Evolutionary conservation across 2,797 vertebrate species (phyloP).

Genomic region (Tachyglossus aculeatus): DNA sequence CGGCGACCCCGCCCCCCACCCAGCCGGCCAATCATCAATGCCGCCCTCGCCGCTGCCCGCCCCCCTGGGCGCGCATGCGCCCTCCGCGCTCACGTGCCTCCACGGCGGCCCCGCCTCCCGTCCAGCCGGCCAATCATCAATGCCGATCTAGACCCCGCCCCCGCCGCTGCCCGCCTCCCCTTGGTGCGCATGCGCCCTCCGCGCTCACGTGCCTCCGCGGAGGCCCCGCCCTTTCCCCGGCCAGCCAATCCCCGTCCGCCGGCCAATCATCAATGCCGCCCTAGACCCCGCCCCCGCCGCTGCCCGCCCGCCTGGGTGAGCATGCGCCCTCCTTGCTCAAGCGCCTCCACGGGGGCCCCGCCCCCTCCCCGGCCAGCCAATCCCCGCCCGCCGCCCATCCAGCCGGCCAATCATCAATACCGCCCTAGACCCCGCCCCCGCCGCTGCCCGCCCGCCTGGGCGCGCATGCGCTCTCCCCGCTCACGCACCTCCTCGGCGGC

Average conservation of each 20-base stretch:
- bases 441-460: not conserved
- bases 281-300: fast-evolving
- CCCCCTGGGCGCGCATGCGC: too few species aligned
- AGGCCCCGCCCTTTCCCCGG: not conserved
- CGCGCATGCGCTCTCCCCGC: fast-evolving
- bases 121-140: not conserved
- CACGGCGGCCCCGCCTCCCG: not conserved
- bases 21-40: not conserved
- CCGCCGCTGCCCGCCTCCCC: fast-evolving
- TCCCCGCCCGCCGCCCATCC: not conserved
- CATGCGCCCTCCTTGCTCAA: fast-evolving
- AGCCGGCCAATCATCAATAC: not conserved
- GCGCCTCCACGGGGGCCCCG: too few species aligned
- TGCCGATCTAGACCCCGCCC: too few species aligned
- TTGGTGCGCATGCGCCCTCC: not conserved
- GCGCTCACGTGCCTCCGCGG: fast-evolving
- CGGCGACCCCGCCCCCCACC: not conserved
- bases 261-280: not conserved
- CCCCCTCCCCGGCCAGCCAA: not conserved
- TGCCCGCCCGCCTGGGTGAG: fast-evolving
- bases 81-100: fast-evolving
- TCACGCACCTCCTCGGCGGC: fast-evolving
- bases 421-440: too few species aligned
- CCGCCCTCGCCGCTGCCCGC: fast-evolving
- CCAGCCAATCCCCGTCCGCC: not conserved